Base-by-base conservation (phyloP, 1,140 invertebrate genomes). In the Drosophila insularis region DNA sequence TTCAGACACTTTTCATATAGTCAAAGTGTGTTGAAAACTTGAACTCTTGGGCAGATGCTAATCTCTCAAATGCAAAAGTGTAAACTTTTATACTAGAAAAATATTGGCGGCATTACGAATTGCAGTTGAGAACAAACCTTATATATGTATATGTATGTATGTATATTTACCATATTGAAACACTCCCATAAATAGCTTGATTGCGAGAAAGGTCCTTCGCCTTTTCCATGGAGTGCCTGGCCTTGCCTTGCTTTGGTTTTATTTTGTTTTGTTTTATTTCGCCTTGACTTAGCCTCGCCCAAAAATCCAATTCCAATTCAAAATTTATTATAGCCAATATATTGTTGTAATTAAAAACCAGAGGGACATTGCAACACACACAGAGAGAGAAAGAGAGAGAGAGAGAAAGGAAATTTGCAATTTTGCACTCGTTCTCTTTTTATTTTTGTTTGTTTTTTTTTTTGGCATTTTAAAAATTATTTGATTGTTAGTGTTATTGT, bases 321-420 rank as follows among this genome's bases (percentile, higher is more conserved):
- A 63, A 75, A 68, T 75, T 75, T 75, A 75, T 75, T 75, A 62
- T 59, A 65, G 72, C 59, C 64, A 75, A 75, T 75, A 75, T 75
- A 75, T 74, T 75, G 68, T 17, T 75, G 73, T 75, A 75, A 75
- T 75, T 74, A 74, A 75, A 68, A 74, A 27, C 27, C 55, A 35
- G 31, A 58, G 64, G 17, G 39, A 23, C 55, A 62, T n/a, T 55
- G 17, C 43, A 50, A 19, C 50, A 37, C 35, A 37, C 35, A 37
- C 35, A 37, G 21, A 21, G 21, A 5, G 27, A 37, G 35, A 37
- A 2, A 37, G 11, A 37, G 35, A 37, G 35, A 37, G 35, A 37
- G 35, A 53, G 70, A 58, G 59, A 75, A 75, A 63, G 64, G 73
- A 54, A 75, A 75, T 76, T 58, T 58, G 43, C 55, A 56, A 56